These are phyloP conservation scores for Pycnomerus fuliginosus DNA, from an alignment of 2,888 invertebrate genomes.

Conservation along the genomic window DNA sequence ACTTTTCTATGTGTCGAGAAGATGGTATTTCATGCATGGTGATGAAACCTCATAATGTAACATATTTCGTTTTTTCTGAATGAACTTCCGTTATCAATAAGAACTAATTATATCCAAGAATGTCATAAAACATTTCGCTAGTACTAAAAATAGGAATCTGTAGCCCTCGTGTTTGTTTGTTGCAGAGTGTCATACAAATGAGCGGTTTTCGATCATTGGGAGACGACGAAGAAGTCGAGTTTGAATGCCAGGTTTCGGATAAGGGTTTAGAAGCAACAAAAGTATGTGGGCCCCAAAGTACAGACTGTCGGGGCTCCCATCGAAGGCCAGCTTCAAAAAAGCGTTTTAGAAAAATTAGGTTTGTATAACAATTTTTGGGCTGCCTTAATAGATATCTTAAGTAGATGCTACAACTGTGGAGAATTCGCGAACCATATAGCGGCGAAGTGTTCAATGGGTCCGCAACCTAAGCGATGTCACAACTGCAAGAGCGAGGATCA, in stretches of 20 bases:
- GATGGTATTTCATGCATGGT: too few species aligned
- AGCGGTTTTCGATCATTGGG: conserved; percentile 84
- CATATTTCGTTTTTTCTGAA: too few species aligned
- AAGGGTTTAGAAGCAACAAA: conserved; percentile 86
- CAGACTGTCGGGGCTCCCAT: conserved; percentile 80
- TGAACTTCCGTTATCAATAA: too few species aligned
- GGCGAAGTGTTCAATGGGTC: conserved; percentile 83
- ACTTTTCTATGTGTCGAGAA: too few species aligned
- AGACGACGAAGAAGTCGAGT: conserved; percentile 86
- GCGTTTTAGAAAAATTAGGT: conserved; percentile 84
- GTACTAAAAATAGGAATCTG: too few species aligned
- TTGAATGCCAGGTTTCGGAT: conserved; percentile 79
- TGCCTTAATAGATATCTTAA: conserved; percentile 12
- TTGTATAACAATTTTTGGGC: conserved; percentile 3
- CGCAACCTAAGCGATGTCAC: conserved; percentile 89
- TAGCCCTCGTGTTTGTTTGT: too few species aligned
- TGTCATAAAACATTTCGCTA: too few species aligned
- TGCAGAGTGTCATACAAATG: conserved; percentile 89
- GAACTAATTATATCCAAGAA: too few species aligned
- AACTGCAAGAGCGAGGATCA: conserved; percentile 86
- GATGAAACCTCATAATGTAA: too few species aligned
- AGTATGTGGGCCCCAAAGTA: conserved; percentile 76
- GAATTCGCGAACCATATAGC: conserved; percentile 92
- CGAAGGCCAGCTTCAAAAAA: conserved; percentile 79
- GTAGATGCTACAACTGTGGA: conserved; percentile 89